Evolutionary conservation across 1,140 invertebrate species (phyloP).

Genomic region (Cyphomyrmex costatus): DNA sequence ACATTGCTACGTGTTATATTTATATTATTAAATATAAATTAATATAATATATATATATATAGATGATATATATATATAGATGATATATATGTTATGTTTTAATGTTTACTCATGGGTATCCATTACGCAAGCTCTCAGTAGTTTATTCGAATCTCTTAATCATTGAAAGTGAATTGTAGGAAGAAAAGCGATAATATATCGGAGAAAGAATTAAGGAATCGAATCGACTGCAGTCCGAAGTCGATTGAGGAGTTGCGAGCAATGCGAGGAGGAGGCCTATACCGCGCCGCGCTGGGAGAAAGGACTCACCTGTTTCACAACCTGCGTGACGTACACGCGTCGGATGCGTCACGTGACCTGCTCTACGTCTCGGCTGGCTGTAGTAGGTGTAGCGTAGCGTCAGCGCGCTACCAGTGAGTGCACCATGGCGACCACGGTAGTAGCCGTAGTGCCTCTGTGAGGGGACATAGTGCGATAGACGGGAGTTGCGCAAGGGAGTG

Average conservation of each 20-base stretch:
- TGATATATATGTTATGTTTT: too few relatives aligned
- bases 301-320: conserved; percentile 86
- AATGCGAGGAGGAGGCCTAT: neutral
- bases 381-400: conserved; percentile 59
- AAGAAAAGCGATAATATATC: too few relatives aligned
- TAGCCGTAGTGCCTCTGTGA: conserved; percentile 32
- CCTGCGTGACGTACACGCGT: conserved; percentile 83
- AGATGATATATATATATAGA: too few relatives aligned
- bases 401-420: conserved; percentile 56
- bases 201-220: too few relatives aligned
- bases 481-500: conserved; percentile 39
- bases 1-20: too few relatives aligned
- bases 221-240: neutral
- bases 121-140: too few relatives aligned
- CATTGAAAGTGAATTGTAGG: too few relatives aligned
- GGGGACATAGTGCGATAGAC: conserved; percentile 30
- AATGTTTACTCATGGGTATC: too few relatives aligned
- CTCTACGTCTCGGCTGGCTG: conserved; percentile 73
- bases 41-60: too few relatives aligned
- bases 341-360: conserved; percentile 81
- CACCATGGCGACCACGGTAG: conserved; percentile 59
- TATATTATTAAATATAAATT: too few relatives aligned
- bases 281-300: neutral
- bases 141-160: too few relatives aligned
- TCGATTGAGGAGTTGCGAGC: neutral